A percentile compares a stretch with the other conserved stretches of the same genome.
These are phyloP conservation scores for Fabriciana adippe DNA, from an alignment of 2,888 invertebrate genomes.

Conservation along the genomic window DNA sequence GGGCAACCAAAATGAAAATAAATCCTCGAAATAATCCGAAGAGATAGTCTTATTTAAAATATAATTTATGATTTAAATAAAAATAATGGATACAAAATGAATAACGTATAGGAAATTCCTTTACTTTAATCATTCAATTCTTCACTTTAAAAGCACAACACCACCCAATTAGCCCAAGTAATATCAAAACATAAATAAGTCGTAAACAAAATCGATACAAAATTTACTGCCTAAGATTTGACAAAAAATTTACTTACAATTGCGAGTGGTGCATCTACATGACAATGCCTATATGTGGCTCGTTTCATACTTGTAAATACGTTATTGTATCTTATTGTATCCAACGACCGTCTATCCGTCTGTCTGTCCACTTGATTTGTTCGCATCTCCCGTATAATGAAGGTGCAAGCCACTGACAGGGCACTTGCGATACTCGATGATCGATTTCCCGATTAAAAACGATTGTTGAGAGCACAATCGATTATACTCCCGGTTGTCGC, in stretches of 20 bases:
- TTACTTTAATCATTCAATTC: too few species aligned
- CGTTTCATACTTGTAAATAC: slow-evolving; percentile 67
- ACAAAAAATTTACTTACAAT: slow-evolving; percentile 40
- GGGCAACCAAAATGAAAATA: too few species aligned
- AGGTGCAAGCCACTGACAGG: slow-evolving; percentile 63
- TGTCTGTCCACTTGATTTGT: slow-evolving; percentile 68
- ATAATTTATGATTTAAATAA: too few species aligned
- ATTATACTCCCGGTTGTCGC: slow-evolving; percentile 52
- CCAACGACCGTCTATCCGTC: slow-evolving; percentile 64
- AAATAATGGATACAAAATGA: too few species aligned
- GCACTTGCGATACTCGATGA: slow-evolving; percentile 57
- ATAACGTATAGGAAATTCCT: too few species aligned
- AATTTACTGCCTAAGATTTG: slow-evolving; percentile 37
- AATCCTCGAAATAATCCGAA: too few species aligned
- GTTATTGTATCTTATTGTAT: slow-evolving; percentile 58
- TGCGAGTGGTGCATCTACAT: slow-evolving; percentile 35
- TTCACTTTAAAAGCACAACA: background rate
- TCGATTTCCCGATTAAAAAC: slow-evolving; percentile 64
- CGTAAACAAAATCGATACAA: slow-evolving; percentile 35
- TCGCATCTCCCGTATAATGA: slow-evolving; percentile 71
- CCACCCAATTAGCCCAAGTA: slow-evolving; percentile 4
- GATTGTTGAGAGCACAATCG: slow-evolving; percentile 60
- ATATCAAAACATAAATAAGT: slow-evolving; percentile 31
- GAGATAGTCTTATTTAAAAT: too few species aligned
- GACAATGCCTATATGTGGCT: slow-evolving; percentile 49